A percentile compares a stretch with the other conserved stretches of the same genome.
Conservation (phyloP, 2,888 invertebrate genomes). For the Eumerus sabulonum region DNA sequence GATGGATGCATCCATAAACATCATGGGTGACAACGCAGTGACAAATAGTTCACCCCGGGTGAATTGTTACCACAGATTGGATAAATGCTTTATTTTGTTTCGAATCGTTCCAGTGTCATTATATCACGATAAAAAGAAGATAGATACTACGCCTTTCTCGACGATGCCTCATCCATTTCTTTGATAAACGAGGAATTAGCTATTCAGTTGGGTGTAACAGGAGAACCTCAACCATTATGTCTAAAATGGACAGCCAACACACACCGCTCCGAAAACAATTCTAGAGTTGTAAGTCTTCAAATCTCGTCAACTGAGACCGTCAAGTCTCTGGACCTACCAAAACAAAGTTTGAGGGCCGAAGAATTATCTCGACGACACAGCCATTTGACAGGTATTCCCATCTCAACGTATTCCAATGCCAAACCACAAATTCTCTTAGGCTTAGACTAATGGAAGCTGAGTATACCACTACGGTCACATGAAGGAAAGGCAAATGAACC, state of each 20-base stretch:
- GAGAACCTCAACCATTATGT: conserved; percentile 53
- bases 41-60: not conserved
- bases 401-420: not conserved
- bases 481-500: conserved; percentile 16
- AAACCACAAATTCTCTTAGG: conserved; percentile 22
- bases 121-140: conserved; percentile 31
- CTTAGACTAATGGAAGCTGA: conserved; percentile 22
- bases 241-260: conserved; percentile 57
- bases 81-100: conserved; percentile 29
- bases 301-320: not conserved
- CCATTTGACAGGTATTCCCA: conserved; percentile 12
- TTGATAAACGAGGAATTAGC: conserved; percentile 58
- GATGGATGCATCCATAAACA: conserved; percentile 23
- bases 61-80: conserved; percentile 11
- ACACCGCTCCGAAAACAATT: conserved; percentile 5
- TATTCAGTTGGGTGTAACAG: conserved; percentile 28
- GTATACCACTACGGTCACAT: conserved; percentile 1
- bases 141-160: conserved; percentile 64
- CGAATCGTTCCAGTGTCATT: conserved; percentile 53
- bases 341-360: conserved; percentile 8
- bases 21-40: not conserved
- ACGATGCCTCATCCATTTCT: conserved; percentile 63
- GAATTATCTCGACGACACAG: conserved; percentile 2
- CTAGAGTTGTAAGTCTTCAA: not conserved
- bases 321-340: not conserved